phyloP scores from a whole-genome alignment of 2,113 vertebrate genomes.

The Podocnemis expansa region DNA sequence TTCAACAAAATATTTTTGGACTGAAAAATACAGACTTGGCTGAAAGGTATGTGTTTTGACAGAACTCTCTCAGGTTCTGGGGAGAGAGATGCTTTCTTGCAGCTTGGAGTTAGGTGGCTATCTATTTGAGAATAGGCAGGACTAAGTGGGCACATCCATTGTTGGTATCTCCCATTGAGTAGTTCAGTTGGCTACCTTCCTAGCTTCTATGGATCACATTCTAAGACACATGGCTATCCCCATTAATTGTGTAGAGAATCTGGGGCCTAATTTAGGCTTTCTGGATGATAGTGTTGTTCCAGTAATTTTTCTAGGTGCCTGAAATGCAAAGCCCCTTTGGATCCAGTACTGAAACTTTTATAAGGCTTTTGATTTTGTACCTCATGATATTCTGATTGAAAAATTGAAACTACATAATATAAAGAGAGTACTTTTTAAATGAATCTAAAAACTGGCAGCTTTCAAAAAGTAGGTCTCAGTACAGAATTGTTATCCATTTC shows the following conservation, averaged over 20 bases:
- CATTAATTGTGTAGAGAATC: too few relatives aligned
- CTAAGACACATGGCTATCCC: too few relatives aligned
- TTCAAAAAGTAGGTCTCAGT: too few relatives aligned
- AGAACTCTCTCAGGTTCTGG: background rate
- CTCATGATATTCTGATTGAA: background rate
- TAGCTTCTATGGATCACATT: background rate
- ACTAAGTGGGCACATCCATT: background rate
- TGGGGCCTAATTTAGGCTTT: too few relatives aligned
- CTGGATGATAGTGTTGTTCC: too few relatives aligned
- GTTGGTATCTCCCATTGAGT: background rate
- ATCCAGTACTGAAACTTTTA: background rate
- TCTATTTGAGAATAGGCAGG: background rate
- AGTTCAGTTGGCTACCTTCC: background rate
- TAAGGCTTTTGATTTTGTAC: background rate
- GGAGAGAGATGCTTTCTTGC: background rate
- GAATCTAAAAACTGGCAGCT: background rate
- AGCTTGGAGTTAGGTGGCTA: background rate
- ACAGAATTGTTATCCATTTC: too few relatives aligned
- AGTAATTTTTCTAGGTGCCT: too few relatives aligned
- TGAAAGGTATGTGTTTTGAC: background rate
- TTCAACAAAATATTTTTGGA: background rate
- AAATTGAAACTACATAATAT: background rate
- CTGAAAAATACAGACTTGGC: background rate
- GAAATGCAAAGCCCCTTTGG: too few relatives aligned
- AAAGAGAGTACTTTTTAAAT: background rate